Evolutionary conservation across 2,888 invertebrate species (phyloP), one percentile per base, ranked within the genome.

Genomic region (Drosophila infuscata): DNA sequence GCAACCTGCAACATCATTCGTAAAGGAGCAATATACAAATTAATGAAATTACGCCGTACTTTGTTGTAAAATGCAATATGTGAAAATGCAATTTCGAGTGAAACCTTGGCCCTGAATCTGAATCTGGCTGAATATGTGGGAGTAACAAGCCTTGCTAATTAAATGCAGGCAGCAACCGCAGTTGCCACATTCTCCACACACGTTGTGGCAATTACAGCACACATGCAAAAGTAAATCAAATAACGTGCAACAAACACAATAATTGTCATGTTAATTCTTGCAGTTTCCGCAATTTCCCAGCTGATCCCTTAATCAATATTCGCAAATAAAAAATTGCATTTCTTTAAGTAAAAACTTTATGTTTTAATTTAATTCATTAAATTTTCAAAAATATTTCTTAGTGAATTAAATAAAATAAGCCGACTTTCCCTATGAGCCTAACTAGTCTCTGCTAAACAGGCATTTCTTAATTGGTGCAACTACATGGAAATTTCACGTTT

Each of bases 391-490:
- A 43, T 43, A 20, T 11, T 20, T 20, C 20, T 43, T 43, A 3
- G 11, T 43, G 20, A 43, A 12, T 20, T 1, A 46, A 11, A 29
- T 11, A 15, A 35, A 12, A 53, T 57, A 52, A 29, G 11, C 35
- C 46, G 53, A 70, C 77, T 78, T 78, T 78, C 78, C 74, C 66
- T 67, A n/a, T 25, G 43, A 12, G 29, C n/a, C 36, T 6, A 35
- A 36, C 30, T 20, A 54, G 56, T 62, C 61, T 64, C 49, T 68
- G 62, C 30, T 11, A 54, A 65, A 54, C 30, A 53, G 48, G 63
- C 63, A 43, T 49, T 32, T 30, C 59, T 59, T 73, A 81, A 86
- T 83, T 83, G 79, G 71, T 66, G 58, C 66, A 70, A 73, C 81
- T 79, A 52, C 73, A 75, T 32, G 3, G 69, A 61, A 69, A 71